These are phyloP conservation scores for Coracias cyanogaster DNA, from an alignment of 2,797 vertebrate genomes.

Conservation along the genomic window DNA sequence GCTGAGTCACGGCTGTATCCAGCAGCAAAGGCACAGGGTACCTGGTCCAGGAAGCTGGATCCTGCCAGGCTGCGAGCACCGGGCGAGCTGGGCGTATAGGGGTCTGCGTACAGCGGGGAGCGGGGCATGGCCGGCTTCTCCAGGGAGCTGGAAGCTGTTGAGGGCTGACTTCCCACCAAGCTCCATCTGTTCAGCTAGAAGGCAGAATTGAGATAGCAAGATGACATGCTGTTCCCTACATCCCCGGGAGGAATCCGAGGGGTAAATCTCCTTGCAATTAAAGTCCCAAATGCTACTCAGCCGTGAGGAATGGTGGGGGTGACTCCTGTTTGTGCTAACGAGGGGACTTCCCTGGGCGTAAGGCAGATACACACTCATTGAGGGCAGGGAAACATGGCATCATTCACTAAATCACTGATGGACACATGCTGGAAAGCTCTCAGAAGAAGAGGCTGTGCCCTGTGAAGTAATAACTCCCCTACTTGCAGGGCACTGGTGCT, in stretches of 20 bases:
- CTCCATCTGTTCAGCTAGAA: constrained; percentile 85
- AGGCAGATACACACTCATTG: neutral
- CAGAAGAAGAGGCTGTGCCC: neutral
- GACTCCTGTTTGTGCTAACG: neutral
- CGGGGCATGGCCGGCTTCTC: constrained; percentile 54
- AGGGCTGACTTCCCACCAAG: constrained; percentile 61
- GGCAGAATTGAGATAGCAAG: neutral
- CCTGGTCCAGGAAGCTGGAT: constrained; percentile 57
- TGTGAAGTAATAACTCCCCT: neutral
- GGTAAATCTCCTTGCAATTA: neutral
- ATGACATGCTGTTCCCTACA: neutral
- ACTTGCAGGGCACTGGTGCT: neutral
- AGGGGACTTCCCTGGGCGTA: neutral
- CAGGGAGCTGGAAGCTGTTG: neutral
- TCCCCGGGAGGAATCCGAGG: neutral
- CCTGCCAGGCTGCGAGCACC: neutral
- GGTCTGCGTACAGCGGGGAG: constrained; percentile 87
- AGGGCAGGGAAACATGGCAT: neutral
- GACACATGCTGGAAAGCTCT: neutral
- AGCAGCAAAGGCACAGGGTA: neutral
- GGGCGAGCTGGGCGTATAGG: constrained; percentile 80
- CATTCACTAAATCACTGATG: neutral
- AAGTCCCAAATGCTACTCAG: neutral
- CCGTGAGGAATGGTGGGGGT: accelerated
- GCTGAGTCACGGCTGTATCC: neutral